A percentile compares a stretch with the other conserved stretches of the same genome.
phyloP scores from a whole-genome alignment of 2,888 invertebrate genomes.

The Ectobius pallidus region DNA sequence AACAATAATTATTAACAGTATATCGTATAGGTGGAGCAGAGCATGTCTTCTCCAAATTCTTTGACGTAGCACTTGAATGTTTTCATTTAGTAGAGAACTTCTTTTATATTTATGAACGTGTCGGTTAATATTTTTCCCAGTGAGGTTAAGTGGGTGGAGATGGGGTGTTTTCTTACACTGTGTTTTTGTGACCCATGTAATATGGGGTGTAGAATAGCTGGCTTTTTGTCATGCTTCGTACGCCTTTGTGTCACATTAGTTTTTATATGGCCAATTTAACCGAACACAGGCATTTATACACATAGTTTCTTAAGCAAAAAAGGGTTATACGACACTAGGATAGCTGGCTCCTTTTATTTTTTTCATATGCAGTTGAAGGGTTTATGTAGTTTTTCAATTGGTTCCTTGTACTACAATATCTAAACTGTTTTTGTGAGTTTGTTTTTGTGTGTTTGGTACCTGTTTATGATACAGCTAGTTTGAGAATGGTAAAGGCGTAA shows the following conservation, averaged over 20 bases:
- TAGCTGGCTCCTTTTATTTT: not conserved
- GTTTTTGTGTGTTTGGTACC: not conserved
- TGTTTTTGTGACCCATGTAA: not conserved
- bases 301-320: not conserved
- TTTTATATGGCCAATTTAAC: constrained; percentile 10
- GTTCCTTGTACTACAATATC: not conserved
- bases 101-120: not conserved
- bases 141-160: not conserved
- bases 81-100: no score
- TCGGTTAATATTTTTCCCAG: not conserved
- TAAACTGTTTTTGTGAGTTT: not conserved
- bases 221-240: not conserved
- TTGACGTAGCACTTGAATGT: no score
- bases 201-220: not conserved
- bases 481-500: not conserved
- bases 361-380: not conserved
- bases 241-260: no score
- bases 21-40: no score
- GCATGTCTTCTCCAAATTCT: no score
- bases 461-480: not conserved
- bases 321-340: not conserved
- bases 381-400: not conserved
- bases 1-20: no score
- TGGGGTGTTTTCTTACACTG: not conserved
- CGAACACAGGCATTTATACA: not conserved